These are phyloP conservation scores for Pocillopora damicornis DNA, from an alignment of 64 coral and sea anemone genomes.

Conservation along the genomic window DNA sequence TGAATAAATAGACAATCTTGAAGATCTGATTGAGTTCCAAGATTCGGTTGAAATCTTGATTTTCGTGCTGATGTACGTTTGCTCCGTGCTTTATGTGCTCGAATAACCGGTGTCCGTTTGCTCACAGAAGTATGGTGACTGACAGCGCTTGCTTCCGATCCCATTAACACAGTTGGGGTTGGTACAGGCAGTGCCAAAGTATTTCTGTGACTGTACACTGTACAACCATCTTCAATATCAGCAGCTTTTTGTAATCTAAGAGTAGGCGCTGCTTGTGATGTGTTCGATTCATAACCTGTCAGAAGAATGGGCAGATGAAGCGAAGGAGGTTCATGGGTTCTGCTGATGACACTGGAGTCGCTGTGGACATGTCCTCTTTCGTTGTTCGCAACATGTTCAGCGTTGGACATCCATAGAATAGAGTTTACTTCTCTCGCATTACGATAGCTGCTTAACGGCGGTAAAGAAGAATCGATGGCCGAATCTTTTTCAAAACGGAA, in stretches of 20 bases:
- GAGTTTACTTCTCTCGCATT: slow-evolving; percentile 42
- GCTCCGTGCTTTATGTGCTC: not conserved
- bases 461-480: slow-evolving; percentile 49
- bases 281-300: not conserved
- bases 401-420: slow-evolving; percentile 46
- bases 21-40: slow-evolving; percentile 10
- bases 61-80: not conserved
- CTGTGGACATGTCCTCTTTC: slow-evolving; percentile 10
- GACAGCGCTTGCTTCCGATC: not conserved
- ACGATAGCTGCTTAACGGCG: slow-evolving; percentile 54
- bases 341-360: not conserved
- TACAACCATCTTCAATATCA: not conserved
- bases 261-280: not conserved
- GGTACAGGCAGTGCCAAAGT: slow-evolving; percentile 1
- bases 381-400: slow-evolving; percentile 26
- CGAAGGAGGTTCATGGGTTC: not conserved
- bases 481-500: slow-evolving; percentile 67
- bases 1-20: slow-evolving; percentile 64
- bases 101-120: not conserved
- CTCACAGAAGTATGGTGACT: not conserved
- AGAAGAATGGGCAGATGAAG: slow-evolving; percentile 26
- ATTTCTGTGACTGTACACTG: not conserved
- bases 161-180: not conserved
- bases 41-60: not conserved
- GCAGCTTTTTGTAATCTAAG: not conserved